Conservation (phyloP, 1,140 invertebrate species). For the Anthonomus grandis region DNA sequence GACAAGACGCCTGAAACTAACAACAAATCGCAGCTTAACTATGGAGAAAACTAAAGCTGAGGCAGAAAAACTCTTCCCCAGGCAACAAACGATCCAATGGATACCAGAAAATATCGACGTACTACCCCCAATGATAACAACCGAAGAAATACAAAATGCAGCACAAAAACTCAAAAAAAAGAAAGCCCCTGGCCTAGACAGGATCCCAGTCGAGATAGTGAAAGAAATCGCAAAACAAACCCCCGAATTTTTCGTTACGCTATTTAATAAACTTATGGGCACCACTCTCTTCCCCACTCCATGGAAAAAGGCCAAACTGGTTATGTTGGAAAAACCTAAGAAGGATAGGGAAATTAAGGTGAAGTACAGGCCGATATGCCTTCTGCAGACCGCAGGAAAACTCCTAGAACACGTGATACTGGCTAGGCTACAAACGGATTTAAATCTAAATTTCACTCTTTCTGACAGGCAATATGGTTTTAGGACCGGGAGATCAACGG, state of each 20-base stretch:
- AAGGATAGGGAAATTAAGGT: neutral
- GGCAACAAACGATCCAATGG: too few relatives aligned
- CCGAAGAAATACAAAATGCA: neutral
- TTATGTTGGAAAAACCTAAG: neutral
- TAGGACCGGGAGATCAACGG: conserved; percentile 39
- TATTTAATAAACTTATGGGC: neutral
- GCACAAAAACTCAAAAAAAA: neutral
- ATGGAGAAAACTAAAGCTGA: too few relatives aligned
- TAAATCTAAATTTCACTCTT: too few relatives aligned
- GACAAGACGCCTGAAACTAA: neutral
- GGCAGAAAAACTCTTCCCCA: too few relatives aligned
- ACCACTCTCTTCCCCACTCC: too few relatives aligned
- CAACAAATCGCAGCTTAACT: too few relatives aligned
- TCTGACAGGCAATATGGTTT: neutral
- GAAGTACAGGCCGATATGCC: neutral
- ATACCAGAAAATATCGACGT: neutral
- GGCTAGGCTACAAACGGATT: too few relatives aligned
- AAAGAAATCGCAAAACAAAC: neutral
- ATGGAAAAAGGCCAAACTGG: neutral
- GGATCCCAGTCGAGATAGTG: conserved; percentile 26
- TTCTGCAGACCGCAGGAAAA: neutral
- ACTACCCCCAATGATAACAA: neutral
- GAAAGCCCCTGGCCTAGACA: neutral
- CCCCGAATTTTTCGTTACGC: neutral
- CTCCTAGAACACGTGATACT: neutral